Percentiles rank a stretch among this genome's conserved stretches.
Conservation (phyloP, 2,113 vertebrate genomes). For the Talpa occidentalis region DNA sequence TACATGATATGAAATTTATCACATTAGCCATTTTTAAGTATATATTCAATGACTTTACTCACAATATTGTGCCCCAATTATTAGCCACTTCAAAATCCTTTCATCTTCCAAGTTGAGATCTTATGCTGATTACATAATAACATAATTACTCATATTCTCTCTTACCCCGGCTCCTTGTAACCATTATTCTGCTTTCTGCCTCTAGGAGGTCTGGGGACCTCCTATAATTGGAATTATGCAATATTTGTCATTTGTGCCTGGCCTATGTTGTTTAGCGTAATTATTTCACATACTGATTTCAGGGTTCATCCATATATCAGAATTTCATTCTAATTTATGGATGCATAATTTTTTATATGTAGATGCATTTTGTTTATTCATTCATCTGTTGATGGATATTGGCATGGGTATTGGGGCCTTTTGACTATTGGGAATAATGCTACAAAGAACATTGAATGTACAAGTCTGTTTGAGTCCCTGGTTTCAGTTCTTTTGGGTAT, state of each 20-base stretch:
- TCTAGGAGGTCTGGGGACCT: not conserved
- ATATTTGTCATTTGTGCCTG: not conserved
- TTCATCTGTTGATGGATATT: not conserved
- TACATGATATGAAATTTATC: not conserved
- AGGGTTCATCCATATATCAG: not conserved
- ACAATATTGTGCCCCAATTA: not conserved
- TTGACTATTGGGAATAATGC: not conserved
- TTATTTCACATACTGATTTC: constrained; percentile 23
- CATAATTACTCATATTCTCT: not conserved
- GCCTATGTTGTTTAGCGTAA: not conserved
- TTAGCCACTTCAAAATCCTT: not conserved
- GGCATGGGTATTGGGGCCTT: not conserved
- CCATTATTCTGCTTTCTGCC: not conserved
- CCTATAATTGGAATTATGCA: not conserved
- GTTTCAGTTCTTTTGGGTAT: not conserved
- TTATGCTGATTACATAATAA: not conserved
- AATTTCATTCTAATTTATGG: constrained; percentile 41
- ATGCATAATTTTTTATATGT: not conserved
- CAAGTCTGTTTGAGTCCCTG: not conserved
- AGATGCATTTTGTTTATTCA: not conserved
- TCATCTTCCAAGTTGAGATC: not conserved
- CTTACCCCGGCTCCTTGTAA: not conserved
- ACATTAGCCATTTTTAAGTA: constrained; percentile 11
- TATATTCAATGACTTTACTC: not conserved
- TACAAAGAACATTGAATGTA: not conserved